A percentile compares a stretch with the other conserved stretches of the same genome.
Conservation (phyloP, 53 echinoderm and acorn worm species). For the Arbacia lixula region DNA sequence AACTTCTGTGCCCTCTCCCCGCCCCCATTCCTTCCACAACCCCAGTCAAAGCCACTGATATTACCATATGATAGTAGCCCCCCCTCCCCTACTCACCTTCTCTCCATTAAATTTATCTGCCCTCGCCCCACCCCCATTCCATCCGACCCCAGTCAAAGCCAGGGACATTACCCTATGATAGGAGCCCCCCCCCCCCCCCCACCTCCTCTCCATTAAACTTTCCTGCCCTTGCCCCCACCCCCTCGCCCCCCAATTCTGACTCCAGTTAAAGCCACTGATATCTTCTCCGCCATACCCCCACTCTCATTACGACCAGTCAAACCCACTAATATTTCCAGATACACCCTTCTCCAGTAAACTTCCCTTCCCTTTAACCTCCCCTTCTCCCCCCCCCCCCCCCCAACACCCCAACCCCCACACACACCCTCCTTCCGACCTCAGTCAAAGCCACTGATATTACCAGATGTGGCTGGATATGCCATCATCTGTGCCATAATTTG, state of each 20-base stretch:
- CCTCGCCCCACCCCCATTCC: background rate
- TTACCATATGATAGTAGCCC: too few relatives aligned
- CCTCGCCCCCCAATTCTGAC: too few relatives aligned
- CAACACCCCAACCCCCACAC: constrained; percentile 9
- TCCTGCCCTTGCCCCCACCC: background rate
- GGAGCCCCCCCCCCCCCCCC: background rate
- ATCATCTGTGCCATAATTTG: constrained; percentile 22
- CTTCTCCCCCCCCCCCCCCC: background rate
- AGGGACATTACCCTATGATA: too few relatives aligned
- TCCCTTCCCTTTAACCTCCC: background rate
- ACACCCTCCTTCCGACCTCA: background rate
- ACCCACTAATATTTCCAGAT: too few relatives aligned
- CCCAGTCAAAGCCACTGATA: too few relatives aligned
- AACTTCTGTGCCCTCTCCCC: too few relatives aligned
- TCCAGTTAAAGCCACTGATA: too few relatives aligned
- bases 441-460: background rate
- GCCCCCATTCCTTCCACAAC: too few relatives aligned
- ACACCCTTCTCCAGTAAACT: too few relatives aligned
- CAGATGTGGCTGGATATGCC: constrained; percentile 18
- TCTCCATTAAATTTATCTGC: background rate
- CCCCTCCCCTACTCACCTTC: background rate
- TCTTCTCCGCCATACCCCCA: too few relatives aligned
- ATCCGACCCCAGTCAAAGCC: too few relatives aligned
- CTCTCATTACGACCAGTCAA: too few relatives aligned
- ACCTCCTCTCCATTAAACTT: background rate